Conservation (phyloP, 2,113 vertebrate species). For the Pachycephala philippinensis region DNA sequence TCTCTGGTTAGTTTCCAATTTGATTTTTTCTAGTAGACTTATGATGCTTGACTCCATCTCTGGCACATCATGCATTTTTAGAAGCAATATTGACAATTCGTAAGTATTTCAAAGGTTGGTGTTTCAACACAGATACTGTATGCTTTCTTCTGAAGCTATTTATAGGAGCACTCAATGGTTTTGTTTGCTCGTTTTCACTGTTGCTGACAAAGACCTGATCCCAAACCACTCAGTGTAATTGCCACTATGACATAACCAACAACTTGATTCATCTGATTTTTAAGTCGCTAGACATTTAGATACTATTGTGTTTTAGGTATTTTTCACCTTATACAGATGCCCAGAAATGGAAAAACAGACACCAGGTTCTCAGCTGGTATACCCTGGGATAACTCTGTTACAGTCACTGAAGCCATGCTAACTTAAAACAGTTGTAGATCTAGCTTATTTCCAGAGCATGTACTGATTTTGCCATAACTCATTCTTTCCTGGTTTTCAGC, state of each 20-base stretch:
- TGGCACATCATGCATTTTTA: background rate
- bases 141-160: background rate
- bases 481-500: background rate
- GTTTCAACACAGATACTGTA: background rate
- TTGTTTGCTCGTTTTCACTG: background rate
- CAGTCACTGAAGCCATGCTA: background rate
- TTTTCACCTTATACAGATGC: background rate
- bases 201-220: background rate
- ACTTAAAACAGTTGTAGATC: background rate
- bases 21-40: constrained; percentile 1
- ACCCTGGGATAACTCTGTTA: background rate
- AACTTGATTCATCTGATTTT: background rate
- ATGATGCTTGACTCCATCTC: background rate
- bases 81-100: background rate
- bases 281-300: background rate
- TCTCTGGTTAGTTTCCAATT: background rate
- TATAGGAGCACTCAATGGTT: background rate
- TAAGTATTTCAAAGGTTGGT: constrained; percentile 25
- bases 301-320: background rate
- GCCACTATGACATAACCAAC: background rate
- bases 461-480: background rate
- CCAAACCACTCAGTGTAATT: background rate
- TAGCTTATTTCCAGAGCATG: background rate
- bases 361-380: background rate
- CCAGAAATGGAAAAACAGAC: background rate